These are phyloP conservation scores for Trichogramma pretiosum DNA, from an alignment of 1,140 invertebrate genomes.

Conservation along the genomic window DNA sequence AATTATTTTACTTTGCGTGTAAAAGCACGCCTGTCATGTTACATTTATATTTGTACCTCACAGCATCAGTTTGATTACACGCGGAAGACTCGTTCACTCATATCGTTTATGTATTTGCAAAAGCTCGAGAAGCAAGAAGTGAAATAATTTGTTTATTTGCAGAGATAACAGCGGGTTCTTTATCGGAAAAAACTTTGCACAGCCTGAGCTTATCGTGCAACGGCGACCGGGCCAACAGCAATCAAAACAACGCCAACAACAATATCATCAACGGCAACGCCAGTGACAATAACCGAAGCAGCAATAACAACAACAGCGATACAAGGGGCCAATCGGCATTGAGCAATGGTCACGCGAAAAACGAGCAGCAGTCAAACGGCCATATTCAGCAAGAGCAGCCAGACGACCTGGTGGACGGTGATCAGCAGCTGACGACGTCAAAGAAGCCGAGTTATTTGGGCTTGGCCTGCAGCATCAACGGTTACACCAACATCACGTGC, in stretches of 20 bases:
- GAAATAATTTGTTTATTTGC: too few relatives aligned
- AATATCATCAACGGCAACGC: slow-evolving; percentile 33
- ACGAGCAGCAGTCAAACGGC: slow-evolving; percentile 33
- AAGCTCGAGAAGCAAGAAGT: too few relatives aligned
- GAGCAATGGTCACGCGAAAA: slow-evolving; percentile 32
- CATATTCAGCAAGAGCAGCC: background rate
- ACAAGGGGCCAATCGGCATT: slow-evolving; percentile 13
- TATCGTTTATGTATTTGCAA: too few relatives aligned
- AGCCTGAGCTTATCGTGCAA: slow-evolving; percentile 39
- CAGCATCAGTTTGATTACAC: too few relatives aligned
- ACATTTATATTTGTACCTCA: too few relatives aligned
- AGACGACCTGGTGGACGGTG: background rate
- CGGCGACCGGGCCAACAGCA: slow-evolving; percentile 29
- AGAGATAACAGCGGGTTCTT: slow-evolving; percentile 36
- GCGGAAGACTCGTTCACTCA: too few relatives aligned
- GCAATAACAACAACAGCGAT: background rate
- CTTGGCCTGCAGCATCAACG: slow-evolving; percentile 80
- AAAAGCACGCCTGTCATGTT: too few relatives aligned
- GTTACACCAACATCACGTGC: slow-evolving; percentile 74
- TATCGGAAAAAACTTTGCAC: slow-evolving; percentile 41
- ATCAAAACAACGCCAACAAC: slow-evolving; percentile 32
- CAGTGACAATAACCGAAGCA: slow-evolving; percentile 24
- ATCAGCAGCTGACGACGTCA: slow-evolving; percentile 2
- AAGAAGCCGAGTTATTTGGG: slow-evolving; percentile 74
- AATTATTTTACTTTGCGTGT: too few relatives aligned